Conservation (phyloP, 2,113 vertebrate genomes). For the Planiliza haematocheilus region DNA sequence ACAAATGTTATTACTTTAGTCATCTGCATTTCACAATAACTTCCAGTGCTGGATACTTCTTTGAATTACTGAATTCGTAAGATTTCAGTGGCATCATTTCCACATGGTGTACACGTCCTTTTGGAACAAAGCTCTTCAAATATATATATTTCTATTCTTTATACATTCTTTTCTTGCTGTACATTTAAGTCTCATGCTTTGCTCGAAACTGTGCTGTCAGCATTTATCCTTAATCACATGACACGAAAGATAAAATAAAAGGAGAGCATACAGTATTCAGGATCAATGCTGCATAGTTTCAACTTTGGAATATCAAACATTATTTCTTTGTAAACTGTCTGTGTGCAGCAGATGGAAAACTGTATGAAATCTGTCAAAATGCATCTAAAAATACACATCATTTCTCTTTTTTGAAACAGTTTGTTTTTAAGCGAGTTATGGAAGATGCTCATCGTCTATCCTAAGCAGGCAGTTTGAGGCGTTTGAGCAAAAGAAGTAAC, state of each 20-base stretch:
- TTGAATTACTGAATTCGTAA: background rate
- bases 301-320: slow-evolving; percentile 62
- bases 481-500: background rate
- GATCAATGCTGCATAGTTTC: slow-evolving; percentile 78
- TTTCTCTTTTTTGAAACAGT: slow-evolving; percentile 22
- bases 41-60: background rate
- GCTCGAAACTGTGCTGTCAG: slow-evolving; percentile 68
- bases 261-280: slow-evolving; percentile 59
- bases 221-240: slow-evolving; percentile 73
- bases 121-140: slow-evolving; percentile 65
- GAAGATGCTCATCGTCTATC: slow-evolving; percentile 17
- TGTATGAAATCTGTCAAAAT: slow-evolving; percentile 43
- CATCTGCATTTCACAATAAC: background rate
- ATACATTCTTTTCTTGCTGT: slow-evolving; percentile 71
- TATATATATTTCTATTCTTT: slow-evolving; percentile 46
- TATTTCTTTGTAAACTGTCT: slow-evolving; percentile 53
- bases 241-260: slow-evolving; percentile 36
- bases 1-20: slow-evolving; percentile 15
- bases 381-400: slow-evolving; percentile 50
- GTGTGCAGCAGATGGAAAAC: slow-evolving; percentile 27
- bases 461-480: slow-evolving; percentile 10
- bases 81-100: slow-evolving; percentile 16
- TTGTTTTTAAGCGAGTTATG: background rate
- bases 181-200: slow-evolving; percentile 71
- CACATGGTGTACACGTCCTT: slow-evolving; percentile 26